A percentile compares a stretch with the other conserved stretches of the same genome.
Evolutionary conservation across 2,797 vertebrate species (phyloP).

Genomic region (Betta splendens): DNA sequence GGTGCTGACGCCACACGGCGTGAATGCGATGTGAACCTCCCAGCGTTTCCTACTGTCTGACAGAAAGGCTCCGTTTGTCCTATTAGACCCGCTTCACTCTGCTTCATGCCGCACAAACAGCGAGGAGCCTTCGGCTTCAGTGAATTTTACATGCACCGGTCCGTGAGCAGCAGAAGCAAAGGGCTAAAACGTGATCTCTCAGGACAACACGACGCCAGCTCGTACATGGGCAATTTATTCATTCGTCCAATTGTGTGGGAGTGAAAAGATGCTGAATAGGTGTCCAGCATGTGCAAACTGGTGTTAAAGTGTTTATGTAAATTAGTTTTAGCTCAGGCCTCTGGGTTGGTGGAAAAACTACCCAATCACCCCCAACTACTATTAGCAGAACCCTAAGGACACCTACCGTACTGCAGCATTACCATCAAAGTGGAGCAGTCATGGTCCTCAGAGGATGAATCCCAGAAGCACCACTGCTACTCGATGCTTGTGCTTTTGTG

Average conservation of each 20-base stretch:
- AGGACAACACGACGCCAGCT: too few species aligned
- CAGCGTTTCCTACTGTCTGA: constrained; percentile 22
- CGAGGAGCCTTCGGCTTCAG: too few species aligned
- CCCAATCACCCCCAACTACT: background rate
- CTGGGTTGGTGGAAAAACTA: background rate
- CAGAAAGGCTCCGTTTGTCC: constrained; percentile 29
- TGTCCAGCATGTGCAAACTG: constrained; percentile 19
- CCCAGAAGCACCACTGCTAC: background rate
- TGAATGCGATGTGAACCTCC: too few species aligned
- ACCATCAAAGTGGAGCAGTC: background rate
- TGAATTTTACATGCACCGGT: constrained; percentile 7
- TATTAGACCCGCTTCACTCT: constrained; percentile 27
- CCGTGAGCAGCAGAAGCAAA: constrained; percentile 5
- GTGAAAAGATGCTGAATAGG: constrained; percentile 22
- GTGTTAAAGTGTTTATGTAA: constrained; percentile 44
- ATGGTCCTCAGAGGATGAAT: background rate
- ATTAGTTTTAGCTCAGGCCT: constrained; percentile 25
- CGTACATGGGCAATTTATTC: too few species aligned
- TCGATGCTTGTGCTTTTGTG: background rate
- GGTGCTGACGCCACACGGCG: background rate
- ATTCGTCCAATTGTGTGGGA: constrained; percentile 17
- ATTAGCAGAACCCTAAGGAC: background rate
- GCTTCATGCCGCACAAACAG: too few species aligned
- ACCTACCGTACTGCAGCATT: background rate
- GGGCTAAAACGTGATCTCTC: constrained; percentile 19